Conservation (phyloP, 2,888 invertebrate genomes). For the Teinopalpus imperialis region DNA sequence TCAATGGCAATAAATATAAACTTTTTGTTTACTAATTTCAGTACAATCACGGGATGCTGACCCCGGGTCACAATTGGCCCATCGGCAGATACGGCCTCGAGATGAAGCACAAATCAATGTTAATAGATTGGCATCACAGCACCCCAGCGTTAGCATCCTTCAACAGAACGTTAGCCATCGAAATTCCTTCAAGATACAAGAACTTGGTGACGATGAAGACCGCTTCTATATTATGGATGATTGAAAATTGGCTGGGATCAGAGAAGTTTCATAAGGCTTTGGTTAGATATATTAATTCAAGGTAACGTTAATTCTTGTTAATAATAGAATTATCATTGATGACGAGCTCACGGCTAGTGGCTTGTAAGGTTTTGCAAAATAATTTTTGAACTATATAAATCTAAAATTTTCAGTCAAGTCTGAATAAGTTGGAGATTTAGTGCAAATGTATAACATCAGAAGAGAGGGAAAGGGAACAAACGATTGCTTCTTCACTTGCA, state of each 20-base stretch:
- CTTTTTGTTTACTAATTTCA: slow-evolving; percentile 33
- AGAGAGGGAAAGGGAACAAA: too few relatives aligned
- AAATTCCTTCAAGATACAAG: slow-evolving; percentile 58
- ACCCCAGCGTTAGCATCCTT: slow-evolving; percentile 58
- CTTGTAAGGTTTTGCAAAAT: too few relatives aligned
- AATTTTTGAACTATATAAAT: too few relatives aligned
- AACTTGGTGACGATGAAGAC: slow-evolving; percentile 67
- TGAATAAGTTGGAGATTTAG: too few relatives aligned
- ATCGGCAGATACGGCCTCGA: slow-evolving; percentile 53
- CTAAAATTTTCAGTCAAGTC: too few relatives aligned
- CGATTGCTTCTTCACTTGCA: too few relatives aligned
- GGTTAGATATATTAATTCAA: slow-evolving; percentile 61
- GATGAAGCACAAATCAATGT: slow-evolving; percentile 65
- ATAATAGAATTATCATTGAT: too few relatives aligned
- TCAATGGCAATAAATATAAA: too few relatives aligned
- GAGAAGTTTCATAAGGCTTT: slow-evolving; percentile 57
- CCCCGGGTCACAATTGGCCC: slow-evolving; percentile 34
- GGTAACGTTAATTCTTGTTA: too few relatives aligned
- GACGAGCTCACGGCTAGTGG: too few relatives aligned
- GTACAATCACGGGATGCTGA: slow-evolving; percentile 50
- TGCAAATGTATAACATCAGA: too few relatives aligned
- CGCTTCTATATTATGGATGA: slow-evolving; percentile 70
- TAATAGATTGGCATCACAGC: slow-evolving; percentile 55
- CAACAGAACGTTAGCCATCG: slow-evolving; percentile 55
- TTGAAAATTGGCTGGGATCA: slow-evolving; percentile 68